Conservation (phyloP, 2,797 vertebrate genomes). For the Coilia nasus region DNA sequence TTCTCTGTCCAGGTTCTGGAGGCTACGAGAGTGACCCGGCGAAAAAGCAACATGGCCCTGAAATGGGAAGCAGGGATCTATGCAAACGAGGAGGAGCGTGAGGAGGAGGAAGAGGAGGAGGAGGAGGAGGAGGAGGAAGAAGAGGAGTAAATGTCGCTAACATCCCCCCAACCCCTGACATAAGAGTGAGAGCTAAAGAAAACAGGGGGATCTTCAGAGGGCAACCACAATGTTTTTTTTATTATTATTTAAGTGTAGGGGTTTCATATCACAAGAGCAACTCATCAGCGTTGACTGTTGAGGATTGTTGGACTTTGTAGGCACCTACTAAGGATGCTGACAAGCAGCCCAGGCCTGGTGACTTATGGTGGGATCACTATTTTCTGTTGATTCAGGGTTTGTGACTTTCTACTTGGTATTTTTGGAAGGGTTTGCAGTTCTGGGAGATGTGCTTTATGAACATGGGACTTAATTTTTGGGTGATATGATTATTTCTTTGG, state of each 20-base stretch:
- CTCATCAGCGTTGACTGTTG: not conserved
- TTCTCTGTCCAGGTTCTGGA: constrained; percentile 85
- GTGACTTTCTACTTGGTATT: constrained; percentile 23
- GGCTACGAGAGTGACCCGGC: constrained; percentile 91
- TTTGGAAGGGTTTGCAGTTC: constrained; percentile 34
- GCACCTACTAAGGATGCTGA: not conserved
- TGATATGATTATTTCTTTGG: not conserved
- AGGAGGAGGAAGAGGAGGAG: constrained; percentile 64
- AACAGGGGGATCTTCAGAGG: constrained; percentile 9
- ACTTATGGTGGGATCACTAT: not conserved
- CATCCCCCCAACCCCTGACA: not conserved
- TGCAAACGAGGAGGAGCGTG: constrained; percentile 80
- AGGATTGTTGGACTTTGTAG: not conserved
- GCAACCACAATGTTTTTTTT: constrained; percentile 46
- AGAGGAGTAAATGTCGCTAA: constrained; percentile 59
- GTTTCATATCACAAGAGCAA: constrained; percentile 29
- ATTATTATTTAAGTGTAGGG: constrained; percentile 29
- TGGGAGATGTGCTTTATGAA: constrained; percentile 36
- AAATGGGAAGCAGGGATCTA: constrained; percentile 89
- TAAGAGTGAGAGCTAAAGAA: not conserved
- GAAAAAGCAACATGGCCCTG: constrained; percentile 91
- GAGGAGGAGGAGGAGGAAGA: constrained; percentile 54
- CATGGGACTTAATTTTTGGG: constrained; percentile 27
- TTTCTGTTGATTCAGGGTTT: constrained; percentile 27
- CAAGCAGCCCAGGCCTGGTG: not conserved